A percentile compares a stretch with the other conserved stretches of the same genome.
These are phyloP conservation scores for Agrochola circellaris DNA, from an alignment of 2,888 invertebrate genomes.

Conservation along the genomic window DNA sequence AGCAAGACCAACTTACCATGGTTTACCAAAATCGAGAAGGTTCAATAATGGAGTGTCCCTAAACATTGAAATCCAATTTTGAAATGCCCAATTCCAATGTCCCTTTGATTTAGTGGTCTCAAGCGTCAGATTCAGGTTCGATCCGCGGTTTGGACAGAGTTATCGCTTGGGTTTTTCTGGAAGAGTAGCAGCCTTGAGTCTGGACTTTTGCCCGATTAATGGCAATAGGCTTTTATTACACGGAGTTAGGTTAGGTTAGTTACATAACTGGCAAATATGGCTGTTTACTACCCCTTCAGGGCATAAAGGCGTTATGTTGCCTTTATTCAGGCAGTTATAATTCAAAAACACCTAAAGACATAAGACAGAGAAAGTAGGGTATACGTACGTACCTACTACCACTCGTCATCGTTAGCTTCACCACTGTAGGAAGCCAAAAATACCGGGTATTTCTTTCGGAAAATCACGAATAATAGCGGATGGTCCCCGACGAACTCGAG, in stretches of 20 bases:
- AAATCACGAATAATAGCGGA: slow-evolving; percentile 43
- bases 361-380: not conserved
- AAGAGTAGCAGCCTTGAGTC: not conserved
- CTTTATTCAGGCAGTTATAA: not conserved
- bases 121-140: not conserved
- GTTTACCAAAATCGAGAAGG: not conserved
- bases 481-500: slow-evolving; percentile 39
- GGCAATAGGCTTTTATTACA: not conserved
- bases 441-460: slow-evolving; percentile 27
- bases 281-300: not conserved
- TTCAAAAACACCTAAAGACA: not conserved
- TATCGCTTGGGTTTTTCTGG: not conserved
- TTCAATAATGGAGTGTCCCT: too few relatives aligned
- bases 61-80: not conserved
- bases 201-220: not conserved
- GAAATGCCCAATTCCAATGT: not conserved
- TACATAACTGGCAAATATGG: not conserved
- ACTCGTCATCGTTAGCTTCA: slow-evolving; percentile 10
- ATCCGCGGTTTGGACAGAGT: not conserved
- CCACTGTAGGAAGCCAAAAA: slow-evolving; percentile 36
- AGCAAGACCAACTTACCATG: not conserved
- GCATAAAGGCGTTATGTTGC: not conserved
- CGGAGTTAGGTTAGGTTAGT: too few relatives aligned
- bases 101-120: not conserved
- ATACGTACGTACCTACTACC: slow-evolving; percentile 16